These are phyloP conservation scores for Orientallactaga sibirica DNA, from an alignment of 2,797 vertebrate genomes.

Conservation along the genomic window DNA sequence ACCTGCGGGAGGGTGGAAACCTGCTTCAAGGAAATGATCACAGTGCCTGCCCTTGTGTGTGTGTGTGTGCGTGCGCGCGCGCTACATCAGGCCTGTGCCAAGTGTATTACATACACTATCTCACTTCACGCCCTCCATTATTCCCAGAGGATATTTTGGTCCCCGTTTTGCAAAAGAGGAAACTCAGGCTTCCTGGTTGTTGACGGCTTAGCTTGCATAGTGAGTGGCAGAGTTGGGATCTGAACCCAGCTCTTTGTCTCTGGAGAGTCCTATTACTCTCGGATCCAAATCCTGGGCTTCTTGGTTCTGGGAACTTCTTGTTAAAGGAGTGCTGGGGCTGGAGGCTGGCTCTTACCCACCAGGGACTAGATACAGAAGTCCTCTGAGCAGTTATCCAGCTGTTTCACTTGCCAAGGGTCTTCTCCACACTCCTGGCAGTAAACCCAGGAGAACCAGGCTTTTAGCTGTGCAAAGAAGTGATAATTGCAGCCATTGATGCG, in stretches of 20 bases:
- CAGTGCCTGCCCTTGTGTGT: neutral
- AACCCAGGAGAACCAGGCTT: neutral
- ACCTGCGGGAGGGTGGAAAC: neutral
- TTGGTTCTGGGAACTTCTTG: constrained; percentile 2
- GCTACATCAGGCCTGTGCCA: neutral
- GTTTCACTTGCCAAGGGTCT: neutral
- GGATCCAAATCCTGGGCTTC: neutral
- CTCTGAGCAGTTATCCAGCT: neutral
- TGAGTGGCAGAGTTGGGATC: neutral
- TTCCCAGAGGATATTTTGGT: neutral
- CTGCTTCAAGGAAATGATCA: neutral
- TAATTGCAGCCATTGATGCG: constrained; percentile 71
- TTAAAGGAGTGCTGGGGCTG: neutral
- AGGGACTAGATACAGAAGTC: neutral
- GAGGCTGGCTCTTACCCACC: neutral
- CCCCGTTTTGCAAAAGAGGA: constrained; percentile 5
- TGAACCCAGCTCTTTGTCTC: neutral
- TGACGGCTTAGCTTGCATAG: constrained; percentile 23
- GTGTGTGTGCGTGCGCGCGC: no score
- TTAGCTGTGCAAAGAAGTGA: constrained; percentile 47
- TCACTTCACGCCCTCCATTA: neutral
- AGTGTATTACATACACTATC: neutral
- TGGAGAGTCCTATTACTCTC: neutral
- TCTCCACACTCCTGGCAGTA: constrained; percentile 42
- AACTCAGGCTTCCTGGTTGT: neutral